Percentiles rank a stretch among this genome's conserved stretches.
Evolutionary conservation across 2,888 invertebrate species (phyloP).

Genomic region (Netelia melanura): DNA sequence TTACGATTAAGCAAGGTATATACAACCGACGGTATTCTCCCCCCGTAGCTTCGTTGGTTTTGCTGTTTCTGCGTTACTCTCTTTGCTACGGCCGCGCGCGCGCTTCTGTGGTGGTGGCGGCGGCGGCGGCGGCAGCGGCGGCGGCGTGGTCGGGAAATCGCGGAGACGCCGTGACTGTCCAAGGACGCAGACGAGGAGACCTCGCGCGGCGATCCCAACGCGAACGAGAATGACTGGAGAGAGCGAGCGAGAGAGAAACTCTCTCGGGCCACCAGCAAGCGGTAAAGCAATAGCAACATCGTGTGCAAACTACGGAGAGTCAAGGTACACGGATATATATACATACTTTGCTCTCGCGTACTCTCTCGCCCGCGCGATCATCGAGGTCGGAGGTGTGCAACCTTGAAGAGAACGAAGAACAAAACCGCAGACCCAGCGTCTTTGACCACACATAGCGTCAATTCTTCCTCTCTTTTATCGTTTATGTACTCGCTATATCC

Average conservation of each 20-base stretch:
- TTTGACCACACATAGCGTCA: constrained; percentile 43
- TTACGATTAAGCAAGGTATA: constrained; percentile 54
- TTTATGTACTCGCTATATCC: neutral
- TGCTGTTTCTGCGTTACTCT: constrained; percentile 44
- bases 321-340: constrained; percentile 46
- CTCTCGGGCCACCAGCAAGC: constrained; percentile 36
- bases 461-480: constrained; percentile 26
- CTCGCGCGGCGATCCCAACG: constrained; percentile 1
- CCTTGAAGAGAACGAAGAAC: constrained; percentile 59
- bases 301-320: constrained; percentile 49
- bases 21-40: constrained; percentile 51
- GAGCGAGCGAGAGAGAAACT: constrained; percentile 30
- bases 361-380: constrained; percentile 35
- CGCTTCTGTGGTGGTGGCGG: constrained; percentile 13
- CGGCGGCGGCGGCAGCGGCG: constrained; percentile 14
- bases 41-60: constrained; percentile 47
- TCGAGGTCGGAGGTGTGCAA: constrained; percentile 66
- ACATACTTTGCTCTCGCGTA: constrained; percentile 16
- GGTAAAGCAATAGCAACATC: constrained; percentile 34
- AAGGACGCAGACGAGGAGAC: constrained; percentile 61
- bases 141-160: constrained; percentile 50
- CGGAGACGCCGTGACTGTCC: constrained; percentile 53
- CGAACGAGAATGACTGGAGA: constrained; percentile 6
- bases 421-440: constrained; percentile 30
- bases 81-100: constrained; percentile 22